Evolutionary conservation across 2,797 vertebrate species (phyloP).

Genomic region (Heterohyrax brucei): DNA sequence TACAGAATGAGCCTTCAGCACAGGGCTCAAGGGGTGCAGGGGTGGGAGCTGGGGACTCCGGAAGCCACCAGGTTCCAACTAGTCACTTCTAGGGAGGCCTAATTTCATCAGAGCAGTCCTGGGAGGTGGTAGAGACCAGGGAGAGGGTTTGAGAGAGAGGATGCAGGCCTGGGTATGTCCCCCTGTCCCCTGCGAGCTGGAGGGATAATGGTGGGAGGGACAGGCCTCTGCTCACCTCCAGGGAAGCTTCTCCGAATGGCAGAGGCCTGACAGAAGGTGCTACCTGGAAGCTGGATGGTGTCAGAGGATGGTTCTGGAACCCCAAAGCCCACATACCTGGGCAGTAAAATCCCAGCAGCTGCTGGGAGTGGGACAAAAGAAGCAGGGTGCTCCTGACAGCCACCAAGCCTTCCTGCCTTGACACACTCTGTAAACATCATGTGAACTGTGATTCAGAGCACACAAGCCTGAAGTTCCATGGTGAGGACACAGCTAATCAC

Average conservation of each 20-base stretch:
- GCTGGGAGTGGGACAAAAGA: neutral
- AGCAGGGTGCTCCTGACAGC: conserved; percentile 38
- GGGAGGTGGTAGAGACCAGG: neutral
- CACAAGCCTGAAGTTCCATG: conserved; percentile 75
- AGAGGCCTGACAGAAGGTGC: neutral
- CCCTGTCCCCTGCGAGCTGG: neutral
- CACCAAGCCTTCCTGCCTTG: neutral
- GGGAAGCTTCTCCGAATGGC: neutral
- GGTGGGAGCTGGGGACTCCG: neutral
- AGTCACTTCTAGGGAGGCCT: neutral
- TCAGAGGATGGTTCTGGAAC: neutral
- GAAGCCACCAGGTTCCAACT: neutral
- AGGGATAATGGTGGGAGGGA: neutral
- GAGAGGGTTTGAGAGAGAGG: neutral
- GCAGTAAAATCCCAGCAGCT: neutral
- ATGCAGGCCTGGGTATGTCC: neutral
- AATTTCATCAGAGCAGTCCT: neutral
- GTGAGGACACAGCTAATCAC: conserved; percentile 79
- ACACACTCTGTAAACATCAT: conserved; percentile 73
- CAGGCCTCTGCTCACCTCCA: neutral
- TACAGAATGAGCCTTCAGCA: neutral
- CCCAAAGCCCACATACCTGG: neutral
- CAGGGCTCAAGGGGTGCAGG: neutral
- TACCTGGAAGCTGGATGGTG: neutral
- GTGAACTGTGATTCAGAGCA: conserved; percentile 77